Conservation (phyloP, 2,888 invertebrate genomes). For the Acanthosoma haemorrhoidale region DNA sequence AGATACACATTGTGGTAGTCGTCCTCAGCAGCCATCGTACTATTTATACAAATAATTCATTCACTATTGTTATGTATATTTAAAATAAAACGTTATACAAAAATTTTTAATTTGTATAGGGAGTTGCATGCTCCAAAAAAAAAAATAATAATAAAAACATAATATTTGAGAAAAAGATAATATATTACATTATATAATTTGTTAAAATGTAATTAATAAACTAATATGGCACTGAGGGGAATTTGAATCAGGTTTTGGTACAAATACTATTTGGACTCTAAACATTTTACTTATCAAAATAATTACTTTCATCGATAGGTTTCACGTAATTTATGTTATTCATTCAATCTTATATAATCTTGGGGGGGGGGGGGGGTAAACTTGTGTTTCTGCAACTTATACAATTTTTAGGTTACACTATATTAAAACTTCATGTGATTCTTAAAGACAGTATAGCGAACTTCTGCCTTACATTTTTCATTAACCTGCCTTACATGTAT, state of each 20-base stretch:
- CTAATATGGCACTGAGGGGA: constrained; percentile 13
- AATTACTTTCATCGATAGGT: too few species aligned
- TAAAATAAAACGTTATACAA: constrained; percentile 18
- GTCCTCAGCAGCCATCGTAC: not conserved
- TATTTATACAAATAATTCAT: not conserved
- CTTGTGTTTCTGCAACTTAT: too few species aligned
- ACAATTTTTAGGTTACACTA: too few species aligned
- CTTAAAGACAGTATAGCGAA: too few species aligned
- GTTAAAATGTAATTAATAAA: constrained; percentile 4
- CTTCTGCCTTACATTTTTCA: too few species aligned
- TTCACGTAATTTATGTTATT: too few species aligned
- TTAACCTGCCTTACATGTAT: too few species aligned
- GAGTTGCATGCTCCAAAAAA: constrained; percentile 19
- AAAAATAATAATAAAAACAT: not conserved
- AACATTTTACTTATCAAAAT: too few species aligned
- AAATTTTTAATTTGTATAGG: constrained; percentile 14
- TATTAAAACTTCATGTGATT: too few species aligned
- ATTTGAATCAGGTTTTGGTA: constrained; percentile 17
- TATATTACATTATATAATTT: not conserved
- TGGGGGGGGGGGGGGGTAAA: too few species aligned
- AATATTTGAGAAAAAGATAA: not conserved
- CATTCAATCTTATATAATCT: too few species aligned
- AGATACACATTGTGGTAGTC: constrained; percentile 36
- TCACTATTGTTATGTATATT: constrained; percentile 2
- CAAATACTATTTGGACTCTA: too few species aligned